Percentiles rank a stretch among this genome's conserved stretches.
Evolutionary conservation across 2,113 vertebrate species (phyloP).

Genomic region (Sebastes schlegelii): DNA sequence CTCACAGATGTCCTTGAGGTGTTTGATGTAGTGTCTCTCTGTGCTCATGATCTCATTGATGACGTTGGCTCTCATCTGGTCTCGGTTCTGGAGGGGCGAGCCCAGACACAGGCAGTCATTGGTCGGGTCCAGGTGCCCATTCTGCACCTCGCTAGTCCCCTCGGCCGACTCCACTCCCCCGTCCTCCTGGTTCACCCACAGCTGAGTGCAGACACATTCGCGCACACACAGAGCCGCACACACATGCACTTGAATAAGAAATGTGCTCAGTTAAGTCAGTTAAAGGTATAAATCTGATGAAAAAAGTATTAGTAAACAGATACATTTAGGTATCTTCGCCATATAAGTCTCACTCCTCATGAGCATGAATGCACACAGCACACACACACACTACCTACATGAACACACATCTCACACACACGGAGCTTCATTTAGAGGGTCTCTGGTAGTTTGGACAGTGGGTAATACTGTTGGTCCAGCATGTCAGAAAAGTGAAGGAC

Average conservation of each 20-base stretch:
- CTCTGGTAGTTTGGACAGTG: conserved; percentile 46
- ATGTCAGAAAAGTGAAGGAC: conserved; percentile 38
- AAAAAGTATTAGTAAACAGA: conserved; percentile 22
- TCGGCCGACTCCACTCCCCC: conserved; percentile 88
- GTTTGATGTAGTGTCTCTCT: conserved; percentile 99
- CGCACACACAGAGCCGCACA: conserved; percentile 42
- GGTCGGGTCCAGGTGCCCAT: conserved; percentile 95
- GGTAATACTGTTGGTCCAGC: conserved; percentile 30
- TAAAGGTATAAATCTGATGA: conserved; percentile 2
- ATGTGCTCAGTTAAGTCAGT: conserved; percentile 15
- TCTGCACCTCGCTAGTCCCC: conserved; percentile 95
- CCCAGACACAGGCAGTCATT: conserved; percentile 97
- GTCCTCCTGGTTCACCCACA: conserved; percentile 99
- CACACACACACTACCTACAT: conserved; percentile 28
- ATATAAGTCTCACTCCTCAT: conserved; percentile 11
- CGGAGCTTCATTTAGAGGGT: conserved; percentile 32
- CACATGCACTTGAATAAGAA: conserved; percentile 40
- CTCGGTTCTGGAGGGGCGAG: conserved; percentile 95
- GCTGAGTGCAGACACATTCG: conserved; percentile 81
- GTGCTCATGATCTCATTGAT: conserved; percentile 99
- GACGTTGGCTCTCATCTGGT: conserved; percentile 99
- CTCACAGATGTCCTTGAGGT: conserved; percentile 99
- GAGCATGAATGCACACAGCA: conserved; percentile 30
- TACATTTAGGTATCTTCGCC: background rate
- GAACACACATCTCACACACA: conserved; percentile 40